phyloP scores from a whole-genome alignment of 1,140 invertebrate species.

The Drosophila kohkoa region DNA sequence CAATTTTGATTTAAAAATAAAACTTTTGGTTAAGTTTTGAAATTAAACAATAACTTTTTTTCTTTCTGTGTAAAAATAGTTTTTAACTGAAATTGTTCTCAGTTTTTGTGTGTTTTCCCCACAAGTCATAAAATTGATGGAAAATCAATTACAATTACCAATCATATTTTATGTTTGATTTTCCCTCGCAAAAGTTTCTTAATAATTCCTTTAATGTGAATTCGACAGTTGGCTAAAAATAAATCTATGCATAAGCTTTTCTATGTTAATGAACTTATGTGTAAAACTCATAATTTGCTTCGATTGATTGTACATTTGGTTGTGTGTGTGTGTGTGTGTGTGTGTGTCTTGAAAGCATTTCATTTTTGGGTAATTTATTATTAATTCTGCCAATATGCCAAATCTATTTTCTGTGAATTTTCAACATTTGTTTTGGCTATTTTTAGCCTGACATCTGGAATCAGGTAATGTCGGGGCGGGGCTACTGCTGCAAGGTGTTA shows the following conservation, averaged over 20 bases:
- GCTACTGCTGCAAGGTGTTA: conserved; percentile 10
- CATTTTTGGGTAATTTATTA: conserved; percentile 38
- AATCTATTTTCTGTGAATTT: conserved; percentile 72
- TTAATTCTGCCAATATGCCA: conserved; percentile 54
- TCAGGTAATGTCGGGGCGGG: conserved; percentile 8
- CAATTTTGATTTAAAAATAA: no score
- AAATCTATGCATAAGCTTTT: conserved; percentile 14
- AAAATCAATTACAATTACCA: neutral
- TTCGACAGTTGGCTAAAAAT: conserved; percentile 18
- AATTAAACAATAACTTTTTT: no score
- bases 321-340: neutral
- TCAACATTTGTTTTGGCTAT: conserved; percentile 40
- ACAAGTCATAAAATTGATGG: neutral
- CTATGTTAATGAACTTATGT: conserved; percentile 26
- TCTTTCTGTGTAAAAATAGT: no score
- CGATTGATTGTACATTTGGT: neutral
- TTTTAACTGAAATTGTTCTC: neutral
- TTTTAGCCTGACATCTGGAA: conserved; percentile 48
- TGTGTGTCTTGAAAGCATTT: conserved; percentile 43
- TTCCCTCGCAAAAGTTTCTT: neutral
- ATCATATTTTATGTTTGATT: neutral
- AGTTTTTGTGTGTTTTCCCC: neutral
- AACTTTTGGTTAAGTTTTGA: no score
- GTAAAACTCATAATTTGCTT: conserved; percentile 26
- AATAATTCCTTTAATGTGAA: neutral